Base-by-base conservation (phyloP, 2,113 vertebrate species). In the Rhinolophus sinicus region DNA sequence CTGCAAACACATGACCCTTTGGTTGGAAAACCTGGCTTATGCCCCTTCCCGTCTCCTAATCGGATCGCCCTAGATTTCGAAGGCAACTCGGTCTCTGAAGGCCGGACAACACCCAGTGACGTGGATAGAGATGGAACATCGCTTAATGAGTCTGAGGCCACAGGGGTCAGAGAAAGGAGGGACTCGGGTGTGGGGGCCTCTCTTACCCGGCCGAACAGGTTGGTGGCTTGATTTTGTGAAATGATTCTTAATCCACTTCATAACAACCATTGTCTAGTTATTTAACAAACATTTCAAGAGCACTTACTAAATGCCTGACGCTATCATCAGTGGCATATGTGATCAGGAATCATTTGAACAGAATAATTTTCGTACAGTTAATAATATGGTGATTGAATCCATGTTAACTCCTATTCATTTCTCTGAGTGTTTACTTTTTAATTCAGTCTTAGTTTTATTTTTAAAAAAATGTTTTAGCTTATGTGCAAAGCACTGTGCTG, bases 151-250 rank as follows among this genome's bases (percentile, higher is more conserved):
- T 99, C 98, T 0, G 99, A 99, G 93, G 98, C 98, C 56, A 95
- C 99, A 2, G 99, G 98, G 84, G 98, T 99, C 96, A 98, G 99
- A 96, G 99, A 99, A 64, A 99, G 99, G 97, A 99, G 99, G 96
- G 99, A 99, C 95, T 99, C 99, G 1, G 99, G 99, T 18, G 99
- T 99, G 0, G 99, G 99, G 62, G 99, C 99, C 69, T 99, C 99
- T 0, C 99, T 99, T 80, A 99, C 99, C 47, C 99, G 99, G 97
- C 99, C 99, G 58, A 99, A 98, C 98, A 99, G 99, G 99, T 99
- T 97, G 97, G 99, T 97, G 91, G 22, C 54, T 24, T 62, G 24
- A 30, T 89, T n/a, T 40, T 47, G 24, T 30, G 38, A 93, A 38
- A 24, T 30, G 33, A 13, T 18, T 40, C 40, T 67, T 73, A 47